Base-by-base conservation (phyloP, 2,888 invertebrate species). In the Anthoptus insignis region DNA sequence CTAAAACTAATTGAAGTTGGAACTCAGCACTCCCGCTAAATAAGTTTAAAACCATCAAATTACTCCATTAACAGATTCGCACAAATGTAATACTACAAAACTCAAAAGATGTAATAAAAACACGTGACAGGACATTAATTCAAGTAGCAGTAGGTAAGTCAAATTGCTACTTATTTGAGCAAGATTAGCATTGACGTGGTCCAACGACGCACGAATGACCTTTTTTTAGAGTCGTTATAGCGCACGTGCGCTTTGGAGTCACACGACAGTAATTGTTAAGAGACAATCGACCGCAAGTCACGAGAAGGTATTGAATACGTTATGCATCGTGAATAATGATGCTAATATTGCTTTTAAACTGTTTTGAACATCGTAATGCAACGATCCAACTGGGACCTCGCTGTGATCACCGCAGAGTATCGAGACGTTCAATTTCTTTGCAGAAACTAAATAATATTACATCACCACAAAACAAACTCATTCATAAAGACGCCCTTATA, bases 281-380 rank as follows among this genome's bases (percentile, higher is more conserved):
- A 73, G 77, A 89, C 90, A 89, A 90, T 89, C 84, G 84, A 81
- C 79, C 80, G 71, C 81, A 75, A 85, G 89, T 91, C 92, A 92
- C 91, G 92, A 87, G 74, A 70, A 70, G 67, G 71, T 76, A 79
- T 80, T 82, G 79, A 78, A 84, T 84, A 78, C 77, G 72, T 76
- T 77, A 80, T 81, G 82, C 81, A 79, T 76, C 70, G 73, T 85
- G 90, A 88, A 91, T 91, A 88, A 82, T 83, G 80, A 90, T 84
- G 78, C 67, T 76, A 73, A 81, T 78, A 81, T 78, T 75, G 75
- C 79, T 71, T 76, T 67, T 59, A 70, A 66, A 64, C 57, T 53
- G 59, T 63, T 64, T 52, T 24, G 59, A 57, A 60, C 59, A 59
- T 64, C 54, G 54, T 49, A 45, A 39, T 34, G 49, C 5, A n/a